A percentile compares a stretch with the other conserved stretches of the same genome.
phyloP scores from a whole-genome alignment of 2,888 invertebrate genomes.

The Hipparchia semele region DNA sequence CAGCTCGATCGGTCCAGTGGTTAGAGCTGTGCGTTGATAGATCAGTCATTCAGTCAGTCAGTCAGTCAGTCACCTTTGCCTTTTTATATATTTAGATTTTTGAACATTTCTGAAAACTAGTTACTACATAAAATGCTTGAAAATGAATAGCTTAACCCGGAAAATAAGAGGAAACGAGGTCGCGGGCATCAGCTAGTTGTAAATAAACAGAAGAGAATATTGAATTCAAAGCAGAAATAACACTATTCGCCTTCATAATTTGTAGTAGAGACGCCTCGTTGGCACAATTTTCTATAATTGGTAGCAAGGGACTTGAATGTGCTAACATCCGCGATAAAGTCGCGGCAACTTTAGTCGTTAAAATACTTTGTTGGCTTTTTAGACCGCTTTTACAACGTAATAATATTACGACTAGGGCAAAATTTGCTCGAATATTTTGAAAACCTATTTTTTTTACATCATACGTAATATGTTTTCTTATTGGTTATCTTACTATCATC shows the following conservation, averaged over 20 bases:
- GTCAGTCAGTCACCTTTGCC: too few species aligned
- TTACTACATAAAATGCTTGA: too few species aligned
- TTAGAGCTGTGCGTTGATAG: too few species aligned
- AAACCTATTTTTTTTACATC: neutral
- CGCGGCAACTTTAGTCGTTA: slow-evolving; percentile 26
- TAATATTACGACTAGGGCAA: neutral
- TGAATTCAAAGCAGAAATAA: neutral
- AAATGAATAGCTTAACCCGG: too few species aligned
- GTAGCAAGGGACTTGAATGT: slow-evolving; percentile 22
- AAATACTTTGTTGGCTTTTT: slow-evolving; percentile 30
- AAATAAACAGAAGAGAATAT: neutral
- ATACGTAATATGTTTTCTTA: too few species aligned
- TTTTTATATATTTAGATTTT: too few species aligned
- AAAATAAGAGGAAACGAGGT: too few species aligned
- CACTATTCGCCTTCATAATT: slow-evolving; percentile 15
- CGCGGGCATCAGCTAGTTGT: too few species aligned
- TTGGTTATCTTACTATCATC: too few species aligned
- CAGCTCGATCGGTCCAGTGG: too few species aligned
- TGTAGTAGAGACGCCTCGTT: slow-evolving; percentile 18
- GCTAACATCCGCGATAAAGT: slow-evolving; percentile 26
- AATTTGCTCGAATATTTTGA: slow-evolving; percentile 12
- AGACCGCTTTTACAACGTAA: slow-evolving; percentile 15
- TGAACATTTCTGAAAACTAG: too few species aligned
- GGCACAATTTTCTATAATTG: slow-evolving; percentile 26
- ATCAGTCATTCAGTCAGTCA: too few species aligned